Base-by-base conservation (phyloP, 2,888 invertebrate genomes). In the Cyrtodaria siliqua region DNA sequence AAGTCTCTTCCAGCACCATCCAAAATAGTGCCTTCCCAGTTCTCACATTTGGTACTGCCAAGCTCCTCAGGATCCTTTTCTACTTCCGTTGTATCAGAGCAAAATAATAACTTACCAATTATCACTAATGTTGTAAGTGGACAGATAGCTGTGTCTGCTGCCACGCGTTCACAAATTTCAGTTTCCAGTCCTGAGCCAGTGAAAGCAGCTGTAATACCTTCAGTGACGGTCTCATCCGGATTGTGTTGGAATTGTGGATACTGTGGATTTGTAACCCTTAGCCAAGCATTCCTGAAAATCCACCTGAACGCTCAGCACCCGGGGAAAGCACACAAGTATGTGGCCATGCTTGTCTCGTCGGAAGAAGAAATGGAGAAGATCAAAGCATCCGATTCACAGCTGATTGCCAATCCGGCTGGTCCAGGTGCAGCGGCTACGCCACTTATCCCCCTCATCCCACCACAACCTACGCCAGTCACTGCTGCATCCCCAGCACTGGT, bases 191-290 rank as follows among this genome's bases (percentile, higher is more conserved):
- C 40, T 1, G 14, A 27, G 0, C 27, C 59, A 23, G 61, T 55
- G 1, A 60, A 60, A 52, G 26, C 64, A 26, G 20, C 69, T n/a
- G 53, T 52, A 24, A 38, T 8, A 12, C n/a, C n/a, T 4, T 44
- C 44, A 16, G 20, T 44, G 6, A 44, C 44, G 6, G 44, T 44
- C 3, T 44, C 44, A 9, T 84, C 87, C 14, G 85, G 84, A 24
- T 69, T 87, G 16, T 87, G 88, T 62, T 90, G 87, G 89, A 86
- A 84, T 55, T 90, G 90, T 83, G 88, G 87, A 12, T 89, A 89
- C 69, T 90, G 90, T 67, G 70, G 78, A 16, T 89, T 86, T 73
- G 85, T 87, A 26, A 87, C 88, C 20, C 76, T 83, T 12, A 86
- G 86, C 59, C 87, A 89, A 68, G 73, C 83, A 9, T 86, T 86